Evolutionary conservation across 2,888 invertebrate genomes (phyloP), one percentile per base, ranked within the genome.

Genomic region (Eupsilia transversa): DNA sequence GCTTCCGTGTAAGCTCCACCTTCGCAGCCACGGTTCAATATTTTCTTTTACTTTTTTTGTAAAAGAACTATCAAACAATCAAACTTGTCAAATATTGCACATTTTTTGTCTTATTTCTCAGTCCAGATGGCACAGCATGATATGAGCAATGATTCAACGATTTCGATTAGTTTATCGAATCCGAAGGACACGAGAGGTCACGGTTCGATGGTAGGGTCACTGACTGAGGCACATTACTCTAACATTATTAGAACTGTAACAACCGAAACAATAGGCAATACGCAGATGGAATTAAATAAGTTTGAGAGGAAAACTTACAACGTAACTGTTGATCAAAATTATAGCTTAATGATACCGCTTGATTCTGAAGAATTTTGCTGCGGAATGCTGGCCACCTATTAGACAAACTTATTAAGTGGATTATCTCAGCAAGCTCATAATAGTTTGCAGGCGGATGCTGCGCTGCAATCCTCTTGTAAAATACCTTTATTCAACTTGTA

Each of bases 161-260:
- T 84, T 85, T 83, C 69, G 80, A 86, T 85, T 84, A 82, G 61
- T 74, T 80, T 67, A 74, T 80, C 70, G 75, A 76, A 74, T 85
- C 80, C 80, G 83, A 87, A 91, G 90, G 91, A 91, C 88, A 84
- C 80, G 20, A 80, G 87, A 87, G 89, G 89, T 87, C 88, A 89
- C 89, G 92, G 88, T 90, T 88, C 82, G 85, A 20, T 83, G 89
- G 73, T 68, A 91, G 54, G 85, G 91, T 93, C 92, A 91, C 86
- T 91, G 92, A 93, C 93, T 89, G 86, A 59, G 68, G 77, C 74
- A 84, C 79, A 85, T 79, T 74, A 74, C 80, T 83, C 72, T 70
- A 71, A 78, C 35, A 74, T 82, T 79, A 86, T 80, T 82, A 81
- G 76, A 85, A 83, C 80, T 87, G 78, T 82, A 76, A 61, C 88